phyloP scores from a whole-genome alignment of 2,797 vertebrate species.

The Serranus cabrilla region DNA sequence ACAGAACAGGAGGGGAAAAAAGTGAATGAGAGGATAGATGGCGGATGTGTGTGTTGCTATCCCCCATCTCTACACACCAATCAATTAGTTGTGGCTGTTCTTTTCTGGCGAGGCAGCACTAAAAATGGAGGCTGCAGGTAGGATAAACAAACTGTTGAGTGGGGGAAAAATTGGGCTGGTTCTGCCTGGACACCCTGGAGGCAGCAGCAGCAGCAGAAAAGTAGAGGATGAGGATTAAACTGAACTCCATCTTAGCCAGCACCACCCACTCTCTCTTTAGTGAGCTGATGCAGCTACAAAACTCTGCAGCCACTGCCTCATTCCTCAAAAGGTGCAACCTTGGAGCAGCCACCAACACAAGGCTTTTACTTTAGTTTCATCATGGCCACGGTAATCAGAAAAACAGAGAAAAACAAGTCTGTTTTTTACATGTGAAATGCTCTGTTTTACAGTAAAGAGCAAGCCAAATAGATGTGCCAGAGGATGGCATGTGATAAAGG shows the following conservation, averaged over 20 bases:
- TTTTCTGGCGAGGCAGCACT: slow-evolving; percentile 10
- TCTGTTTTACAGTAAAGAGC: background rate
- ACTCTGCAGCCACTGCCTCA: slow-evolving; percentile 7
- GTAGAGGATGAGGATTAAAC: slow-evolving; percentile 53
- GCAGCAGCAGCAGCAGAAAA: slow-evolving; percentile 33
- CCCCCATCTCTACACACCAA: slow-evolving; percentile 22
- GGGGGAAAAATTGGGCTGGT: background rate
- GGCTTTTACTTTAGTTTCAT: slow-evolving; percentile 25
- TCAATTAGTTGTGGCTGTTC: slow-evolving; percentile 47
- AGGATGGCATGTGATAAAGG: slow-evolving; percentile 11
- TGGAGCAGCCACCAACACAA: background rate
- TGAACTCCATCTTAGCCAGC: slow-evolving; percentile 50
- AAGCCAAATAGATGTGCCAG: background rate
- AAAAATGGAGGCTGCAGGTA: slow-evolving; percentile 25
- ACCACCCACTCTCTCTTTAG: slow-evolving; percentile 37
- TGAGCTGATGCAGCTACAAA: slow-evolving; percentile 35
- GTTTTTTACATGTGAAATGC: background rate
- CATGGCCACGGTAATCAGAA: slow-evolving; percentile 17
- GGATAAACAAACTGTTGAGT: slow-evolving; percentile 43
- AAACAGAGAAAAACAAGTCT: background rate
- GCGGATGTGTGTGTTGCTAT: background rate
- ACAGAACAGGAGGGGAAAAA: background rate
- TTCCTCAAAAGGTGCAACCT: slow-evolving; percentile 34
- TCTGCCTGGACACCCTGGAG: slow-evolving; percentile 57
- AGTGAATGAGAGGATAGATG: slow-evolving; percentile 8